Evolutionary conservation across 2,797 vertebrate species (phyloP), one percentile per base, ranked within the genome.

Genomic region (Macroramphosus scolopax): DNA sequence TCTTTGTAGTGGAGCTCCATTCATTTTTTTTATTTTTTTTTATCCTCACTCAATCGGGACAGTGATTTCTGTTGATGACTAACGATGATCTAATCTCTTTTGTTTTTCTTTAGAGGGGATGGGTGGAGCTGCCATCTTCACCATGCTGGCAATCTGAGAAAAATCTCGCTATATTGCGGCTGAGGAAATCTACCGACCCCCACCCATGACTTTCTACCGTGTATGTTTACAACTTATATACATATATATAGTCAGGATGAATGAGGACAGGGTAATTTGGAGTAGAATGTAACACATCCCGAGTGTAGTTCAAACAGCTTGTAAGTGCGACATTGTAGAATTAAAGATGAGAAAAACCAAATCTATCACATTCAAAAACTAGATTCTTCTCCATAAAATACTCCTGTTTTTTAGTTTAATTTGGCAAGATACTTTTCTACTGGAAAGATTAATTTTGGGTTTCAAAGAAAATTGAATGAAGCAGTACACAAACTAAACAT

Each of bases 191-290:
- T 1, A 46, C 56, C 64, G 51, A 11, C 46, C 51, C 46, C 41
- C 68, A 68, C 75, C 70, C 72, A 89, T 88, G 86, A 86, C 72
- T 68, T 86, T 79, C 68, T 68, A 42, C 61, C 79, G 42, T 65
- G 87, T 87, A 86, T 2, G 82, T 80, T 12, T 39, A 6, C 41
- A 13, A 1, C 8, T 56, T 30, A 22, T 22, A 17, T 25, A 32
- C 20, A 29, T 3, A n/a, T 12, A 41, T 13, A 53, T 6, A 44
- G 39, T 5, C n/a, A 30, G n/a, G 17, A 16, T 20, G 15, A 37
- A 32, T 36, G 10, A n/a, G n/a, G n/a, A n/a, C n/a, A n/a, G n/a
- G n/a, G n/a, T n/a, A n/a, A n/a, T n/a, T n/a, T n/a, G n/a, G n/a
- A n/a, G n/a, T n/a, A n/a, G n/a, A n/a, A n/a, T n/a, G n/a, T n/a